Percentiles rank a stretch among this genome's conserved stretches.
Conservation (phyloP, 2,113 vertebrate genomes). For the Caranx ignobilis region DNA sequence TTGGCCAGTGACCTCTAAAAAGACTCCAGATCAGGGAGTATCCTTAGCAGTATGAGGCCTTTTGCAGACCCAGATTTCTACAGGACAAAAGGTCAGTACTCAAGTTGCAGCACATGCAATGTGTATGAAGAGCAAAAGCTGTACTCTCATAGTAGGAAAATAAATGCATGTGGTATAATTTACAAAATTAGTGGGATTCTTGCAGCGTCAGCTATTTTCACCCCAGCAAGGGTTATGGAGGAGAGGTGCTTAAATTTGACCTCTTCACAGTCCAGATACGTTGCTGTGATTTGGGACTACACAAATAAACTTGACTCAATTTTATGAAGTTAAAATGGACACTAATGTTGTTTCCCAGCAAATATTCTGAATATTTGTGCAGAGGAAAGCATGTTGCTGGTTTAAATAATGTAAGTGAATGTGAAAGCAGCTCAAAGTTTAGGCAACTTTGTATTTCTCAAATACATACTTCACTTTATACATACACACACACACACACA, state of each 20-base stretch:
- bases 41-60: not conserved
- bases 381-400: not conserved
- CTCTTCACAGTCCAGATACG: not conserved
- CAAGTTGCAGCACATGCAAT: not conserved
- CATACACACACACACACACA: too few relatives aligned
- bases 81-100: not conserved
- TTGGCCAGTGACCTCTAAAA: not conserved
- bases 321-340: not conserved
- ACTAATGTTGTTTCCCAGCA: not conserved
- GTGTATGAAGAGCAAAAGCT: not conserved
- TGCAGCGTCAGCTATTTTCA: not conserved
- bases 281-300: not conserved
- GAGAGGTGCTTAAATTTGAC: not conserved
- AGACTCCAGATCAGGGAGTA: not conserved
- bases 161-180: not conserved
- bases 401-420: not conserved
- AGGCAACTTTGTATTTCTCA: not conserved
- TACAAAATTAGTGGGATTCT: conserved; percentile 1
- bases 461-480: too few relatives aligned
- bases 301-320: conserved; percentile 1
- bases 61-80: not conserved
- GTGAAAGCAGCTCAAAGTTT: not conserved
- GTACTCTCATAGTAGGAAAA: not conserved
- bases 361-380: not conserved
- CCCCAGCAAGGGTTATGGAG: too few relatives aligned